Conservation (phyloP, 2,888 invertebrate species). For the Villa cingulata region DNA sequence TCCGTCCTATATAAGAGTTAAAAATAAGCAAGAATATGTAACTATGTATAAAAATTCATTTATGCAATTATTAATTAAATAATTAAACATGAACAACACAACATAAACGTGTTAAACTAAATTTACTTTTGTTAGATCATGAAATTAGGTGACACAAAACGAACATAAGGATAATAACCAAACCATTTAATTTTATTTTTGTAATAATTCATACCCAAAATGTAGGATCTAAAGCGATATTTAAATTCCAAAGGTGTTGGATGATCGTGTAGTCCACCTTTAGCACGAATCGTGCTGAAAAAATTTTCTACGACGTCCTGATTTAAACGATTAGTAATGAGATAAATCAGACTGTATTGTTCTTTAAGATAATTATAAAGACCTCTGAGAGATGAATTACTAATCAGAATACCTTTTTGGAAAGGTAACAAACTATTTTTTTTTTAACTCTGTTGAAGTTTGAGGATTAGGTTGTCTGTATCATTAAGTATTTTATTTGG, state of each 20-base stretch:
- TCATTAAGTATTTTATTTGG: no score
- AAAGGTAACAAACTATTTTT: no score
- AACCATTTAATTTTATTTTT: not conserved
- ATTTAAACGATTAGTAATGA: no score
- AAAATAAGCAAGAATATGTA: not conserved
- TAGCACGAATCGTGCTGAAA: not conserved
- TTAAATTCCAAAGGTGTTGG: slow-evolving; percentile 2
- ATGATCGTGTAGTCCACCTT: not conserved
- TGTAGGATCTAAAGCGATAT: not conserved
- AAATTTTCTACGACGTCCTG: no score
- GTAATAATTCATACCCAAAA: not conserved
- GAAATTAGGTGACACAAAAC: not conserved
- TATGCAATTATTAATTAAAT: not conserved
- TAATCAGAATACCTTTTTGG: no score
- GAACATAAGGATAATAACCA: not conserved
- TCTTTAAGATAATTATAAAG: no score
- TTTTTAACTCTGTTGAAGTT: no score
- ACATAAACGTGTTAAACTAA: not conserved
- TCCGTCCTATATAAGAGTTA: not conserved
- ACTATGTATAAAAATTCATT: not conserved
- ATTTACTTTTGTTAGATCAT: not conserved
- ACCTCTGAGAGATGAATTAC: no score
- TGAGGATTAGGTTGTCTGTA: no score
- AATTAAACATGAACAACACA: not conserved
- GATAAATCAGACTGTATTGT: fast-evolving